Percentiles rank a stretch among this genome's conserved stretches.
Conservation (phyloP, 2,888 invertebrate species). For the Pseudococcus longispinus region DNA sequence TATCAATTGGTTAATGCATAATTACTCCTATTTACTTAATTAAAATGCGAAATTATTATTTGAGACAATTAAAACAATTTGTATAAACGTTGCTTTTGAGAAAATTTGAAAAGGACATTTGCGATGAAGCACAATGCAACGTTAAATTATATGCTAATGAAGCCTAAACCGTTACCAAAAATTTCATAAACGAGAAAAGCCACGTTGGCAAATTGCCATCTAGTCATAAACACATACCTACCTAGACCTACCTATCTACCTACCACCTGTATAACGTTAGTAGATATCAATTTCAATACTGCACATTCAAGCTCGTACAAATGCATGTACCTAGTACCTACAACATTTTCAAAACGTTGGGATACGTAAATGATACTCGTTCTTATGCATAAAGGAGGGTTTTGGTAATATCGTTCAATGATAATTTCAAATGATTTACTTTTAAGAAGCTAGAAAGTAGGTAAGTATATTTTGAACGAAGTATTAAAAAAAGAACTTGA, state of each 20-base stretch:
- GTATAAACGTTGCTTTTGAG: not conserved
- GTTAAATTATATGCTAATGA: conserved; percentile 35
- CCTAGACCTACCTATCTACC: not conserved
- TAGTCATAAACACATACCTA: not conserved
- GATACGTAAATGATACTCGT: too few species aligned
- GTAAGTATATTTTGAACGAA: not conserved
- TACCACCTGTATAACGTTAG: not conserved
- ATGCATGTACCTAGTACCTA: too few species aligned
- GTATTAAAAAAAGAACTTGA: not conserved
- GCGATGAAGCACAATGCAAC: not conserved
- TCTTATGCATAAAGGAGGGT: not conserved
- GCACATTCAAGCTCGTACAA: not conserved
- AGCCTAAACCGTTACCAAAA: not conserved
- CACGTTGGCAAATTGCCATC: not conserved
- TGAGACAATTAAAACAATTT: conserved; percentile 33
- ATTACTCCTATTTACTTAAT: conserved; percentile 23
- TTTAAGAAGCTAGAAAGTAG: not conserved
- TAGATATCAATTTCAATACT: not conserved
- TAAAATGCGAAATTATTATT: not conserved
- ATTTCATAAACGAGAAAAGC: conserved; percentile 2
- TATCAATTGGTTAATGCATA: not conserved
- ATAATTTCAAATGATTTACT: not conserved
- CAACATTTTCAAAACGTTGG: too few species aligned
- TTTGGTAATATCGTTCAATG: not conserved
- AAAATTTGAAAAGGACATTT: not conserved